Conservation (phyloP, 1,140 invertebrate species). For the Calosoma granatense region DNA sequence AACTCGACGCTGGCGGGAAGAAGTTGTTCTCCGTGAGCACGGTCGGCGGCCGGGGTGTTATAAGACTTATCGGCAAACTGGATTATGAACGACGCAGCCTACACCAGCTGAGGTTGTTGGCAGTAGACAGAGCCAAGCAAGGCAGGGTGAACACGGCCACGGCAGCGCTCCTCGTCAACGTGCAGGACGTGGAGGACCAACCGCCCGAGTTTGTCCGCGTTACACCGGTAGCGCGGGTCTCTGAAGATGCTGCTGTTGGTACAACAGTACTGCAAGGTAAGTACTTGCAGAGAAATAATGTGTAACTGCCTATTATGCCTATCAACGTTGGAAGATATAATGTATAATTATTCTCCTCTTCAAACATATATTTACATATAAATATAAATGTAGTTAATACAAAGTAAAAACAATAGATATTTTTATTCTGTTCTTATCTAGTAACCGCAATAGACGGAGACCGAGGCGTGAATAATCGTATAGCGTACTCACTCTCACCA, state of each 20-base stretch:
- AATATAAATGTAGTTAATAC: not conserved
- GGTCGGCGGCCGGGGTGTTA: slow-evolving; percentile 76
- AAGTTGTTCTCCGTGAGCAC: slow-evolving; percentile 70
- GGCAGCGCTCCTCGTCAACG: slow-evolving; percentile 75
- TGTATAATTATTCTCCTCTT: too few relatives aligned
- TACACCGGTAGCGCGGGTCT: slow-evolving; percentile 74
- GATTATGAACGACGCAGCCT: slow-evolving; percentile 84
- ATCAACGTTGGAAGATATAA: too few relatives aligned
- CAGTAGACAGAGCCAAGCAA: slow-evolving; percentile 74
- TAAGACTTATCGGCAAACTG: slow-evolving; percentile 60
- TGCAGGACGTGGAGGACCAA: slow-evolving; percentile 81
- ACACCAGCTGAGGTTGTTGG: slow-evolving; percentile 76
- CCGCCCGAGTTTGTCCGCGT: slow-evolving; percentile 82
- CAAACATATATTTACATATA: slow-evolving; percentile 9
- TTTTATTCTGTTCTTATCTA: slow-evolving; percentile 28
- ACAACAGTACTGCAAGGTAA: slow-evolving; percentile 70
- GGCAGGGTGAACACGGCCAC: slow-evolving; percentile 75
- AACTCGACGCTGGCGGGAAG: slow-evolving; percentile 66
- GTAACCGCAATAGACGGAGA: slow-evolving; percentile 89
- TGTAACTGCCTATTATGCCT: too few relatives aligned
- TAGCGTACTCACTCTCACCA: slow-evolving; percentile 71
- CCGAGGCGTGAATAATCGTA: slow-evolving; percentile 79
- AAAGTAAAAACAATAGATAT: slow-evolving; percentile 8
- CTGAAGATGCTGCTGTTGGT: slow-evolving; percentile 72
- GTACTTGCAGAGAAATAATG: too few relatives aligned